Base-by-base conservation (phyloP, 2,888 invertebrate species). In the Diadromus collaris region DNA sequence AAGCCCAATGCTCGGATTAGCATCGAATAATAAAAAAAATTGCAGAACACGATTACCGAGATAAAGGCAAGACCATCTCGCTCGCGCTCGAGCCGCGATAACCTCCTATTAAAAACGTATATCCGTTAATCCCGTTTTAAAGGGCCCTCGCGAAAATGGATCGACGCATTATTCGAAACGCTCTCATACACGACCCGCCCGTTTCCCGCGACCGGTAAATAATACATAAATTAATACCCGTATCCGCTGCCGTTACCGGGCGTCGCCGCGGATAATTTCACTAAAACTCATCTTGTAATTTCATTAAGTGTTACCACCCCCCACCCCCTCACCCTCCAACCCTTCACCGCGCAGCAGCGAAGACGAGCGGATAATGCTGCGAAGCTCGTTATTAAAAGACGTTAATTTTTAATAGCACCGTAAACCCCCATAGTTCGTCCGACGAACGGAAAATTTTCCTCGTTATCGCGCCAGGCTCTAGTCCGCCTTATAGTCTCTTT, bases 341-440 rank as follows among this genome's bases (percentile, higher is more conserved):
- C 16, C 38, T 38, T 16, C 13, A 4, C 38, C 73, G 51, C 77
- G 79, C 76, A 73, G 74, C 74, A 71, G 74, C 74, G 74, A 80
- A 77, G 80, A 77, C 76, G 77, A 74, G 70, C 76, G 72, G 76
- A 79, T 81, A 81, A 81, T 81, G 71, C 81, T 60, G 78, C 68
- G 74, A 67, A 64, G 78, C 64, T 73, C 83, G 71, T 83, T 82
- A 85, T 82, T 79, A 76, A 82, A 83, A 81, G 79, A 74, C 82
- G 81, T 84, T 84, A 86, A 84, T 84, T 85, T 82, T 86, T 86
- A 84, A 86, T 84, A 83, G 81, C 76, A 69, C 78, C 64, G 71
- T 76, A 81, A 80, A 80, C 82, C 38, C 82, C 38, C 83, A 81
- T 84, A 86, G 81, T 77, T 82, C 79, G 71, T 78, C 73, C 78